Base-by-base conservation (phyloP, 2,888 invertebrate species). In the Netelia inedita region DNA sequence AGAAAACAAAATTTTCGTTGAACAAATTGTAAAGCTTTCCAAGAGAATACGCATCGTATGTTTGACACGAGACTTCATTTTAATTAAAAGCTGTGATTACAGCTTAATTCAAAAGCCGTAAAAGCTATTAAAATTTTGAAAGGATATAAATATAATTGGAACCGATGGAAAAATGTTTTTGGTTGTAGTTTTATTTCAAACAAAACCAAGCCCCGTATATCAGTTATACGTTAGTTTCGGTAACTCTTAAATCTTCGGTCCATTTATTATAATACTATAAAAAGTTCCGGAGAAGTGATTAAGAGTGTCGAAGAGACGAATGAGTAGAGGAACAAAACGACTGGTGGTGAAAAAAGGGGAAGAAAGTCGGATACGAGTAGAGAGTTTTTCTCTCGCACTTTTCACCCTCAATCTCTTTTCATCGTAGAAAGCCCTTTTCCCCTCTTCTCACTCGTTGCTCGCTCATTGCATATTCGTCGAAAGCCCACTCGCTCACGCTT, bases 381-480 rank as follows among this genome's bases (percentile, higher is more conserved):
- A 46, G 14, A 19, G 61, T 21, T 23, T 61, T 61, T 21, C 11
- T 61, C 61, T 23, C 9, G 19, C 10, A 23, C 61, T 61, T 21
- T 16, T 57, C 57, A 57, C 21, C 21, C 21, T 16, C 57, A 16
- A 14, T 57, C 57, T 21, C 14, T 35, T 35, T 35, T 55, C 19
- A 28, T 71, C 69, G 11, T 28, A 19, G 28, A 23, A 65, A 46
- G 35, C 69, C 72, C 79, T 68, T 79, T 74, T 46, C 71, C 21
- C 65, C 59, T 71, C 73, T 74, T 46, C 21, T 73, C 23, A n/a
- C 23, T 57, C 50, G 50, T 55, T 68, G 41, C 59, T 68, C 73
- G 46, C 82, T 80, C 82, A 79, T 86, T 84, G 84, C 82, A 82
- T 72, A 86, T 86, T 86, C 86, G 84, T 82, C 79, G 79, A 46